phyloP scores from a whole-genome alignment of 2,888 invertebrate species.

The Acronicta leporina region DNA sequence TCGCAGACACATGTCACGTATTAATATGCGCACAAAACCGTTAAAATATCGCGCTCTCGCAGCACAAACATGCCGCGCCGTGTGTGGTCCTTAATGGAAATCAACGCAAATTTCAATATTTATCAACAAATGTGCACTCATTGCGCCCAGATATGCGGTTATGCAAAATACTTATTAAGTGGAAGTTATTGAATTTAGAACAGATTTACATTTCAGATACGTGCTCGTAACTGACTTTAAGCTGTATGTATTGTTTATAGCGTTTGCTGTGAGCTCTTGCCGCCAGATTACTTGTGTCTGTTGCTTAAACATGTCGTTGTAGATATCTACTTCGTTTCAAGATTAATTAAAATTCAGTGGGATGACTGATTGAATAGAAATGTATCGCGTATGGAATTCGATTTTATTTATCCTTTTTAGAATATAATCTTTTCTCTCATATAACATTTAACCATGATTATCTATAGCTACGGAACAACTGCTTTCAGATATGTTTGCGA shows the following conservation, averaged over 20 bases:
- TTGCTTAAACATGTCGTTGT: background rate
- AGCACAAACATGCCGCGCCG: constrained; percentile 68
- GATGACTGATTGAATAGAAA: too few relatives aligned
- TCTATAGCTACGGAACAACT: too few relatives aligned
- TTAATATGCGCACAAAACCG: constrained; percentile 67
- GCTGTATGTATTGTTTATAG: constrained; percentile 7
- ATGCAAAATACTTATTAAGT: constrained; percentile 68
- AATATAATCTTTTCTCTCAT: too few relatives aligned
- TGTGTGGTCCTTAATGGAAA: constrained; percentile 80
- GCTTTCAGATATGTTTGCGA: too few relatives aligned
- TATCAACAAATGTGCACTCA: constrained; percentile 77
- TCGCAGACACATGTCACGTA: constrained; percentile 70
- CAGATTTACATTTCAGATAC: constrained; percentile 42
- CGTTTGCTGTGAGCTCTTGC: background rate
- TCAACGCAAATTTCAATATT: constrained; percentile 78
- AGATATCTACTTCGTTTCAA: background rate
- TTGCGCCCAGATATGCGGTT: constrained; percentile 69
- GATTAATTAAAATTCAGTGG: background rate
- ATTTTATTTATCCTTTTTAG: too few relatives aligned
- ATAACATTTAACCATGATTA: too few relatives aligned
- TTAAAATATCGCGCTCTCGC: constrained; percentile 71
- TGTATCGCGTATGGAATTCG: too few relatives aligned
- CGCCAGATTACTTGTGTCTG: background rate
- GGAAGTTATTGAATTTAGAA: constrained; percentile 64
- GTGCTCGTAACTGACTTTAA: constrained; percentile 13